phyloP scores from a whole-genome alignment of 1,140 invertebrate genomes.

The Mercenaria mercenaria region DNA sequence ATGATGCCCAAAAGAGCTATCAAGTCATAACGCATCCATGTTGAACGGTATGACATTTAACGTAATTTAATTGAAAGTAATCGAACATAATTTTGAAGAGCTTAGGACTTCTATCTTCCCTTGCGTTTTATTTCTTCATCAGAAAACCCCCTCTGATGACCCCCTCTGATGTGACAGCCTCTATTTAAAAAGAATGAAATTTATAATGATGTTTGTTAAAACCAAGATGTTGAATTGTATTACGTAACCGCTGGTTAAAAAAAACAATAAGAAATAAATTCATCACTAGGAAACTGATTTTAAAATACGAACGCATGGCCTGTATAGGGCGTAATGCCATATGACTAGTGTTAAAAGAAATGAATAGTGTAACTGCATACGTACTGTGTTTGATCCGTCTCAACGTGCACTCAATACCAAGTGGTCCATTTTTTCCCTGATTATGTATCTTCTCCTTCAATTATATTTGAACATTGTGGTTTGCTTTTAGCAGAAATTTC shows the following conservation, averaged over 20 bases:
- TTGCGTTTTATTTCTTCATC: background rate
- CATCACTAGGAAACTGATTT: background rate
- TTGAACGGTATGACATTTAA: no score
- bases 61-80: background rate
- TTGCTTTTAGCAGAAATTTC: background rate
- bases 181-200: constrained; percentile 16
- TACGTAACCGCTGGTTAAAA: background rate
- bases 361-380: background rate
- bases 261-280: background rate
- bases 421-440: background rate
- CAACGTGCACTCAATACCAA: background rate
- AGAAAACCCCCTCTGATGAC: background rate
- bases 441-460: background rate
- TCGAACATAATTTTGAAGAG: constrained; percentile 9
- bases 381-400: background rate
- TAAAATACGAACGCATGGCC: background rate
- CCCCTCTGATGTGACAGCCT: background rate
- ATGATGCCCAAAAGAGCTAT: no score
- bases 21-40: no score
- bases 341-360: background rate
- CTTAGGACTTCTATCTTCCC: constrained; percentile 4
- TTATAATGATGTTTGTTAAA: background rate
- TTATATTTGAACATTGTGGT: background rate
- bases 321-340: background rate
- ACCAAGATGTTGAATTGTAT: background rate